Evolutionary conservation across 2,113 vertebrate genomes (phyloP).

Genomic region (Phalacrocorax carbo): DNA sequence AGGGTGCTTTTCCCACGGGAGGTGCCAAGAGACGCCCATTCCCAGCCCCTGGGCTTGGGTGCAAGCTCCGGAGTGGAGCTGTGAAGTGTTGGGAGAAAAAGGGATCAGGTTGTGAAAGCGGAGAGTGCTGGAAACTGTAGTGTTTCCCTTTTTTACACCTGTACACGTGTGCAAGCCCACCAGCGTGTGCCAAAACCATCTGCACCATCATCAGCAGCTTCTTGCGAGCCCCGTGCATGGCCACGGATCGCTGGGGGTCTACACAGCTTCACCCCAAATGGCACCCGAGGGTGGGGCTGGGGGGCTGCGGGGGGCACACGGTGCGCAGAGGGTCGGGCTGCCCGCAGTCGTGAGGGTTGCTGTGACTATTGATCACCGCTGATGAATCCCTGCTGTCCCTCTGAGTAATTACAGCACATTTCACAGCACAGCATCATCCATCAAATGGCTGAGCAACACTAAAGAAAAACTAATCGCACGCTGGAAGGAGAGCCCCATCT

Average conservation of each 20-base stretch:
- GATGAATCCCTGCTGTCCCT: not conserved
- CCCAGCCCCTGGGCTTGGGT: not conserved
- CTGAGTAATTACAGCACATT: conserved; percentile 31
- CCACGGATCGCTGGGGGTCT: not conserved
- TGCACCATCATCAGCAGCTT: not conserved
- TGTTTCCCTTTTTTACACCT: not conserved
- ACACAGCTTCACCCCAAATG: not conserved
- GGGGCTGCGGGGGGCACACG: too few relatives aligned
- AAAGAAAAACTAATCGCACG: not conserved
- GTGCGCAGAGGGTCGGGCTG: not conserved
- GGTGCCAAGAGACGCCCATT: not conserved
- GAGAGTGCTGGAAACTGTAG: not conserved
- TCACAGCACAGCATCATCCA: not conserved
- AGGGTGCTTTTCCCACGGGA: not conserved
- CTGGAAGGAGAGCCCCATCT: not conserved
- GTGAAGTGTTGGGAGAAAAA: not conserved
- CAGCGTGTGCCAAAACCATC: not conserved
- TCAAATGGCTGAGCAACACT: not conserved
- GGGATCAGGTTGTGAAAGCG: not conserved
- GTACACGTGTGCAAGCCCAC: fast-evolving
- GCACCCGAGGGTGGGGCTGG: not conserved
- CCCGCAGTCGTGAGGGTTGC: not conserved
- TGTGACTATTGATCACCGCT: not conserved
- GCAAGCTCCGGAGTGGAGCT: not conserved
- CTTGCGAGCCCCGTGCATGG: not conserved